Base-by-base conservation (phyloP, 2,888 invertebrate species). In the Amorpha juglandis region DNA sequence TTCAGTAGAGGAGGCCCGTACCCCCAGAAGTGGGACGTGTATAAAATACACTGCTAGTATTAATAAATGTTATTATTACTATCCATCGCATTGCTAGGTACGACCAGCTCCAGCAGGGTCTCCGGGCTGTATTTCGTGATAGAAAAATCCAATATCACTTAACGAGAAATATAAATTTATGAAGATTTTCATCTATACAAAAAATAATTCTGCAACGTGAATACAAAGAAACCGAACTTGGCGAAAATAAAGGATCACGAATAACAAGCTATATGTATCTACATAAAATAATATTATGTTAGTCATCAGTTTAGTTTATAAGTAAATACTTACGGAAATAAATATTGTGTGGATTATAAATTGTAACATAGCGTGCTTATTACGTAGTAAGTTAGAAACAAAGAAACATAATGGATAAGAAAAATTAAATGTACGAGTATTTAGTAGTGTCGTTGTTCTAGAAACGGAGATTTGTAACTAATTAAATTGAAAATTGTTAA, bases 351-450 rank as follows among this genome's bases (percentile, higher is more conserved):
- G 55, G 8, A 35, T 55, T n/a, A 62, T n/a, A 63, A 63, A 35
- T 48, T 63, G 51, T 51, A 63, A 12, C 38, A 58, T 58, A 42
- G 42, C 42, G 58, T 58, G 58, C 19, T 42, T 12, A 42, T 58
- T 68, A 68, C 58, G 58, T 19, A 58, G 19, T 42, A 12, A 19
- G 38, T 42, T 58, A 3, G 38, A 19, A 42, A 58, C 58, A 58
- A 58, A 58, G 58, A 58, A 42, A 9, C 6, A 58, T 12, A 6
- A 16, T 58, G 6, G 19, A 69, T 68, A 9, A 58, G 69, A 69
- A 3, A 35, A 55, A 55, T 16, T 7, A 55, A 55, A 16, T 55
- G 6, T 55, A n/a, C n/a, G n/a, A n/a, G n/a, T n/a, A 16, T 55
- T 16, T 33, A 38, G n/a, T 35, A 55, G 33, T 14, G 8, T 19